phyloP scores from a whole-genome alignment of 2,888 invertebrate genomes.

The Tanaodytes sp. region DNA sequence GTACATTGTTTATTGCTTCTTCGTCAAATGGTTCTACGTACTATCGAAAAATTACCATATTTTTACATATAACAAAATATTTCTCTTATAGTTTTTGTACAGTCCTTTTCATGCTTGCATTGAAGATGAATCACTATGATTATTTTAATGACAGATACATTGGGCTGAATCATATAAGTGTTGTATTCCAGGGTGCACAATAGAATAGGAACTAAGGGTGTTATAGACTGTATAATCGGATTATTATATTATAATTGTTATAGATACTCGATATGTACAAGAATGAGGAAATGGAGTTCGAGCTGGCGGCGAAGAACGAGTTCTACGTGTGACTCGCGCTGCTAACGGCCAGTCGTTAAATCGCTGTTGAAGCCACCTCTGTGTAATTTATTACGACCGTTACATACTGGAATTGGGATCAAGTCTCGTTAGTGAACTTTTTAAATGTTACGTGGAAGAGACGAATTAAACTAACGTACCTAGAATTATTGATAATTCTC shows the following conservation, averaged over 20 bases:
- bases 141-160: too few species aligned
- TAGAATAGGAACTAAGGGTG: too few species aligned
- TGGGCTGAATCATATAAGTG: too few species aligned
- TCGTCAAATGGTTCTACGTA: too few species aligned
- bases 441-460: constrained; percentile 54
- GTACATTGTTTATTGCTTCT: too few species aligned
- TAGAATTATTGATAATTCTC: constrained; percentile 62
- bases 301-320: constrained; percentile 89
- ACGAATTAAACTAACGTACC: constrained; percentile 58
- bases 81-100: too few species aligned
- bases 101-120: too few species aligned
- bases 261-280: constrained; percentile 94
- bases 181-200: too few species aligned
- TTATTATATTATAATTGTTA: too few species aligned
- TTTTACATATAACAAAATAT: neutral
- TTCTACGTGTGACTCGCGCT: constrained; percentile 84
- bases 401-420: constrained; percentile 72
- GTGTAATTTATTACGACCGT: constrained; percentile 66
- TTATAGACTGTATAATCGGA: too few species aligned
- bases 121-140: too few species aligned
- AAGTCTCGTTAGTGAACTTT: constrained; percentile 66
- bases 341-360: constrained; percentile 52
- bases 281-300: constrained; percentile 92
- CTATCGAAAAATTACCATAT: neutral
- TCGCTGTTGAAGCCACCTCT: constrained; percentile 59